phyloP scores from a whole-genome alignment of 2,888 invertebrate genomes.

The Caenorhabditis plicata region DNA sequence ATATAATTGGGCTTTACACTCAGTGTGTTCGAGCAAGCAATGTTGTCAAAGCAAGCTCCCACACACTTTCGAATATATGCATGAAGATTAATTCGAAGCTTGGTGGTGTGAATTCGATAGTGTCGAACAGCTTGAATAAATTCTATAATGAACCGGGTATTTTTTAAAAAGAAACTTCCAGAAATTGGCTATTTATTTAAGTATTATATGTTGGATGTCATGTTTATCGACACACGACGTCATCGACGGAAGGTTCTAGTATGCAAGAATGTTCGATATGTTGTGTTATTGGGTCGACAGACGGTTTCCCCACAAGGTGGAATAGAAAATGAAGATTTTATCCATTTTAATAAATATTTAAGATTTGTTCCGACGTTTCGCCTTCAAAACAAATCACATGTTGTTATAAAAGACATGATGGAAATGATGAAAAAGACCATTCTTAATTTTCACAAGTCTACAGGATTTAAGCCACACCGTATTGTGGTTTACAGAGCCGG shows the following conservation, averaged over 20 bases:
- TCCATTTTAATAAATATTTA: no score
- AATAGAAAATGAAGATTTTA: no score
- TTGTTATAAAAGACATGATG: conserved; percentile 6
- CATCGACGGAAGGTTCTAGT: conserved; percentile 1
- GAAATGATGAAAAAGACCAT: conserved; percentile 22
- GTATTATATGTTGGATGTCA: conserved; percentile 27
- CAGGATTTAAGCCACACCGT: conserved; percentile 22
- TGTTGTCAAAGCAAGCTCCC: conserved; percentile 12
- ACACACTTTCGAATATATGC: conserved; percentile 28
- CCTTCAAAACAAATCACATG: conserved; percentile 4
- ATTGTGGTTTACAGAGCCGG: conserved; percentile 24
- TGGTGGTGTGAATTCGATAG: conserved; percentile 20
- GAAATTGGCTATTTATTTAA: background rate
- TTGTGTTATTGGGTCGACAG: conserved; percentile 25
- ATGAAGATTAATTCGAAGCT: conserved; percentile 36
- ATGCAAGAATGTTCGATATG: conserved; percentile 11
- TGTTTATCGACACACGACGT: conserved; percentile 8
- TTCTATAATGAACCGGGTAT: conserved; percentile 7
- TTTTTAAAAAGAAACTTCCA: background rate
- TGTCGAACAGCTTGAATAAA: conserved; percentile 2
- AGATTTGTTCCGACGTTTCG: conserved; percentile 20
- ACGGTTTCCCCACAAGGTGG: conserved; percentile 25
- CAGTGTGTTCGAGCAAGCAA: conserved; percentile 24
- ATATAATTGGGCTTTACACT: conserved; percentile 18
- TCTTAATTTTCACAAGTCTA: conserved; percentile 11